These are phyloP conservation scores for Parasteatoda tepidariorum DNA, from an alignment of 1,140 invertebrate species.

Conservation along the genomic window DNA sequence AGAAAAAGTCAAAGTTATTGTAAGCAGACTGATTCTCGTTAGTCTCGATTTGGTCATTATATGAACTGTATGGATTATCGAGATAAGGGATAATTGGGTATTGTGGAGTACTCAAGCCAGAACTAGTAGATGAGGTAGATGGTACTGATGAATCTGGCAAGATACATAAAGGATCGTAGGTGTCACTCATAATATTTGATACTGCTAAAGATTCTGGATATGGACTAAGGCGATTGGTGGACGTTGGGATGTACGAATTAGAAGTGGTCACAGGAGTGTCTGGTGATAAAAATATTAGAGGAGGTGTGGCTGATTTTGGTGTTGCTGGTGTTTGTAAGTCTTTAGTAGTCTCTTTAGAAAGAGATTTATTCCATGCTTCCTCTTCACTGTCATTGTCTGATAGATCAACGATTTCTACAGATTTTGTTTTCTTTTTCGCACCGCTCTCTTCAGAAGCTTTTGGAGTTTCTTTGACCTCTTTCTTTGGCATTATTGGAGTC, in stretches of 20 bases:
- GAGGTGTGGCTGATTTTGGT: background rate
- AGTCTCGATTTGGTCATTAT: conserved; percentile 6
- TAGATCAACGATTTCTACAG: conserved; percentile 41
- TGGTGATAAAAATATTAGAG: background rate
- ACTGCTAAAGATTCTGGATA: conserved; percentile 2
- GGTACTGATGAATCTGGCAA: conserved; percentile 34
- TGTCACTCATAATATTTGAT: conserved; percentile 3
- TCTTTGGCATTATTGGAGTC: conserved; percentile 74
- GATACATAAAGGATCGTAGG: conserved; percentile 3
- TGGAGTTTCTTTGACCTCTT: conserved; percentile 38
- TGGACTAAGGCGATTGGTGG: background rate
- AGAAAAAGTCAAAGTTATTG: conserved; percentile 29
- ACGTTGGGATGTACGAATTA: background rate
- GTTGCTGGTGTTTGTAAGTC: background rate
- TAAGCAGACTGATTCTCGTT: conserved; percentile 1
- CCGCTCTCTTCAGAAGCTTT: conserved; percentile 17
- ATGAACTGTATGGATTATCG: background rate
- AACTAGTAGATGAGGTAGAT: conserved; percentile 30
- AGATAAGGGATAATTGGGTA: background rate
- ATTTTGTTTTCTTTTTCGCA: conserved; percentile 4
- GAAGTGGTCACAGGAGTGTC: background rate
- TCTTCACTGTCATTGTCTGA: conserved; percentile 47
- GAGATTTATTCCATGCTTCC: background rate
- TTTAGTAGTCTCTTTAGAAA: too few species aligned
- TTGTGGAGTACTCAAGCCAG: background rate